These are phyloP conservation scores for Drosophila subquinaria DNA, from an alignment of 2,888 invertebrate genomes.

Conservation along the genomic window DNA sequence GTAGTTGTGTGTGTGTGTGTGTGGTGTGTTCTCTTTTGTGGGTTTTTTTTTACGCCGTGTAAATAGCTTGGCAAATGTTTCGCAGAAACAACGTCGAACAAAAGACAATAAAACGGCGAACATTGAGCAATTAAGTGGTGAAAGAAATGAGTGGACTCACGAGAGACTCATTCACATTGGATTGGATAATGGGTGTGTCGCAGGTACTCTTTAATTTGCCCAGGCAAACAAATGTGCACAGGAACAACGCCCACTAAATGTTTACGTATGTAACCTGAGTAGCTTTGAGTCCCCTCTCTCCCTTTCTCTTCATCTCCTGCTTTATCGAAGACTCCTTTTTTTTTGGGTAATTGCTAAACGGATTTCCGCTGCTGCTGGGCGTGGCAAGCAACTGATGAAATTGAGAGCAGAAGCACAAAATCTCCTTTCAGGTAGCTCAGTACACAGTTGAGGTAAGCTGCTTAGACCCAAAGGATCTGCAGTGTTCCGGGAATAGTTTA, in stretches of 20 bases:
- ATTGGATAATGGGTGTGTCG: slow-evolving; percentile 63
- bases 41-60: slow-evolving; percentile 44
- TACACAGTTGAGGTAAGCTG: slow-evolving; percentile 40
- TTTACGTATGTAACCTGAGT: slow-evolving; percentile 72
- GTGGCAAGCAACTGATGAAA: slow-evolving; percentile 73
- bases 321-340: slow-evolving; percentile 24
- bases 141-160: slow-evolving; percentile 57
- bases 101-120: slow-evolving; percentile 70
- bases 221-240: slow-evolving; percentile 52
- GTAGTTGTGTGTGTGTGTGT: slow-evolving; percentile 26
- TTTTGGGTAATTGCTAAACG: slow-evolving; percentile 73
- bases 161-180: slow-evolving; percentile 50
- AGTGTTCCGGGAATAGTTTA: slow-evolving; percentile 75
- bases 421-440: slow-evolving; percentile 38
- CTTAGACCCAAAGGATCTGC: slow-evolving; percentile 35
- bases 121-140: slow-evolving; percentile 67
- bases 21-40: slow-evolving; percentile 39
- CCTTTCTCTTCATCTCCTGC: background rate
- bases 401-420: slow-evolving; percentile 61
- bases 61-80: slow-evolving; percentile 70
- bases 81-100: slow-evolving; percentile 60
- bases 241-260: slow-evolving; percentile 55
- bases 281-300: slow-evolving; percentile 19
- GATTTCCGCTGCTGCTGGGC: slow-evolving; percentile 77
- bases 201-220: slow-evolving; percentile 64